Percentiles rank a stretch among this genome's conserved stretches.
phyloP scores from a whole-genome alignment of 2,888 invertebrate species.

The Zygogramma bicolorata region DNA sequence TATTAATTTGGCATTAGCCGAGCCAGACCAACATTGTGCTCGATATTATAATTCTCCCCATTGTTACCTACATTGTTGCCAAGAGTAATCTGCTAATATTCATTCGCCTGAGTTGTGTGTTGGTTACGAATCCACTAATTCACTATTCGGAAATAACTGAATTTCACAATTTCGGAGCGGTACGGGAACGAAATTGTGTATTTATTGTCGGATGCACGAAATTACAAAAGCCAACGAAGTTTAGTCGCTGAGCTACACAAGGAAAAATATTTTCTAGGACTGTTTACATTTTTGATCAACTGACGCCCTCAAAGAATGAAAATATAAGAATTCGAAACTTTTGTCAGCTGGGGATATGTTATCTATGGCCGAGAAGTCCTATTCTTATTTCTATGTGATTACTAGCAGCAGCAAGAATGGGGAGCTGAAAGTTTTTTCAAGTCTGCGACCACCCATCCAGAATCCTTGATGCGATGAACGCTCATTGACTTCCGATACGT shows the following conservation, averaged over 20 bases:
- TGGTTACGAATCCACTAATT: conserved; percentile 27
- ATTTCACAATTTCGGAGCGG: conserved; percentile 19
- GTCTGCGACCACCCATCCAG: no score
- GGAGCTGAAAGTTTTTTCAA: no score
- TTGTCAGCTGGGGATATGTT: no score
- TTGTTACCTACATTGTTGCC: conserved; percentile 54
- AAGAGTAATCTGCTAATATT: conserved; percentile 49
- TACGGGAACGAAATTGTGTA: background rate
- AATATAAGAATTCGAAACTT: no score
- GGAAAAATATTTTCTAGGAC: background rate
- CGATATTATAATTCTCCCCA: conserved; percentile 56
- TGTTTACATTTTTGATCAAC: no score
- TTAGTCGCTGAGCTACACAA: background rate
- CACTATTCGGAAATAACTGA: conserved; percentile 34
- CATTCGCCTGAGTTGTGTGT: conserved; percentile 34
- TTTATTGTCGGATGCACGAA: background rate
- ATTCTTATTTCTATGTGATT: no score
- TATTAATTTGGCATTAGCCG: conserved; percentile 59
- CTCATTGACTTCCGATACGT: no score
- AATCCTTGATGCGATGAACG: no score
- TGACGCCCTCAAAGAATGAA: no score
- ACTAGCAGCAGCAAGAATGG: no score
- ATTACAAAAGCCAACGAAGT: background rate
- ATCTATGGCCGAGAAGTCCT: no score
- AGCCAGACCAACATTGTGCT: conserved; percentile 47